These are phyloP conservation scores for Lacerta viridis DNA, from an alignment of 2,797 vertebrate genomes.

Conservation along the genomic window DNA sequence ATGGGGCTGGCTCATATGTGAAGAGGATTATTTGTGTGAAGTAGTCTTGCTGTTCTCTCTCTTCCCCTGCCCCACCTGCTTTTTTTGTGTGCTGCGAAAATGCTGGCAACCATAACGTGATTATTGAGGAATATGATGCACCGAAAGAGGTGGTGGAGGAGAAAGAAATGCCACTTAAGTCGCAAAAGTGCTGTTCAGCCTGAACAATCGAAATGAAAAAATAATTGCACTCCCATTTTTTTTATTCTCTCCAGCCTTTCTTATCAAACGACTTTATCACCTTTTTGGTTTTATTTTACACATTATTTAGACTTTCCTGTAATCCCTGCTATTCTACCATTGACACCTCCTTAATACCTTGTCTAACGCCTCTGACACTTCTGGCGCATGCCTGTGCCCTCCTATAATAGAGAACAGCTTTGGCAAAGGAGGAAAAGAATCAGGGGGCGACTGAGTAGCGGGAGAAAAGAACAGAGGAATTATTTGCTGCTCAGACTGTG, in stretches of 20 bases:
- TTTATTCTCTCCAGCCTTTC: constrained; percentile 64
- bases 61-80: too few relatives aligned
- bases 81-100: background rate
- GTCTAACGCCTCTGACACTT: constrained; percentile 73
- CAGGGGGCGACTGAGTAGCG: background rate
- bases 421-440: background rate
- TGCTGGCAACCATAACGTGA: accelerated
- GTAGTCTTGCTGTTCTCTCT: background rate
- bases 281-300: constrained; percentile 71
- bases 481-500: constrained; percentile 47
- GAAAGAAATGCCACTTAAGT: constrained; percentile 41
- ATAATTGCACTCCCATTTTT: constrained; percentile 70
- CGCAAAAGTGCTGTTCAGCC: constrained; percentile 62
- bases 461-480: constrained; percentile 27
- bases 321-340: constrained; percentile 71
- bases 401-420: constrained; percentile 32
- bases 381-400: constrained; percentile 65
- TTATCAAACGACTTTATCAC: constrained; percentile 73
- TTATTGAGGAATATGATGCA: background rate
- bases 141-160: background rate
- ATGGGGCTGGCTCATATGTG: background rate
- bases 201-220: constrained; percentile 68
- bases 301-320: constrained; percentile 76
- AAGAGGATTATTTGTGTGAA: background rate
- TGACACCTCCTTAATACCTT: constrained; percentile 76